A percentile compares a stretch with the other conserved stretches of the same genome.
phyloP scores from a whole-genome alignment of 2,888 invertebrate genomes.

The Drosophila acutilabella region DNA sequence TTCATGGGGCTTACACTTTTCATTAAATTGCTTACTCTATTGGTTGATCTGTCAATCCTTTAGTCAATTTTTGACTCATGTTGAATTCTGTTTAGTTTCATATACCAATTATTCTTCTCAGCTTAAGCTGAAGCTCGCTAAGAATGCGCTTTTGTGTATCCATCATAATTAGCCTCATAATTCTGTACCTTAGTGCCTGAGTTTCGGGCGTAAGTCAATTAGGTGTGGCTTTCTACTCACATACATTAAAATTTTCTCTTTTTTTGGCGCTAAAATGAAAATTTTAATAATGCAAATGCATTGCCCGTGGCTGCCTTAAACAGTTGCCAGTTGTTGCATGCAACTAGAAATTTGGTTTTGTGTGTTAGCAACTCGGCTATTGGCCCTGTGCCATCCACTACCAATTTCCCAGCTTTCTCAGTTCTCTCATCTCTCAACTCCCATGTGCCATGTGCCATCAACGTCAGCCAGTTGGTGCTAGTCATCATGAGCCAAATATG shows the following conservation, averaged over 20 bases:
- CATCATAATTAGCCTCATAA: slow-evolving; percentile 21
- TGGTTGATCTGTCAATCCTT: not conserved
- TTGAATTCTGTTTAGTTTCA: not conserved
- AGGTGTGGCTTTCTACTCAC: slow-evolving; percentile 15
- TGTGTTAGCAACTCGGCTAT: slow-evolving; percentile 29
- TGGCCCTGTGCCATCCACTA: slow-evolving; percentile 60
- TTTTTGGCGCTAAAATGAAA: slow-evolving; percentile 61
- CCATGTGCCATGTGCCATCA: slow-evolving; percentile 43
- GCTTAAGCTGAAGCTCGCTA: not conserved
- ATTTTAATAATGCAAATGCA: slow-evolving; percentile 78
- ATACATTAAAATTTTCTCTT: not conserved
- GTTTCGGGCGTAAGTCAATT: slow-evolving; percentile 48
- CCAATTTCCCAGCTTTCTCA: not conserved
- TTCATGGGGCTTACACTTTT: no score
- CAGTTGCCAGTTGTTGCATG: slow-evolving; percentile 63
- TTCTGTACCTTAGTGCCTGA: slow-evolving; percentile 6
- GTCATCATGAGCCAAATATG: slow-evolving; percentile 4
- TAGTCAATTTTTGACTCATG: not conserved
- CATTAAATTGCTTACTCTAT: not conserved
- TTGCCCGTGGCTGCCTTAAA: slow-evolving; percentile 46
- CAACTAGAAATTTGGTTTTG: slow-evolving; percentile 34
- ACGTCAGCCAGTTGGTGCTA: slow-evolving; percentile 33
- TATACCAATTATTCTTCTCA: slow-evolving; percentile 7
- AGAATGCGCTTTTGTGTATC: slow-evolving; percentile 23
- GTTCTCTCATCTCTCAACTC: not conserved